These are phyloP conservation scores for Galeopterus variegatus DNA, from an alignment of 2,113 vertebrate genomes.

Conservation along the genomic window DNA sequence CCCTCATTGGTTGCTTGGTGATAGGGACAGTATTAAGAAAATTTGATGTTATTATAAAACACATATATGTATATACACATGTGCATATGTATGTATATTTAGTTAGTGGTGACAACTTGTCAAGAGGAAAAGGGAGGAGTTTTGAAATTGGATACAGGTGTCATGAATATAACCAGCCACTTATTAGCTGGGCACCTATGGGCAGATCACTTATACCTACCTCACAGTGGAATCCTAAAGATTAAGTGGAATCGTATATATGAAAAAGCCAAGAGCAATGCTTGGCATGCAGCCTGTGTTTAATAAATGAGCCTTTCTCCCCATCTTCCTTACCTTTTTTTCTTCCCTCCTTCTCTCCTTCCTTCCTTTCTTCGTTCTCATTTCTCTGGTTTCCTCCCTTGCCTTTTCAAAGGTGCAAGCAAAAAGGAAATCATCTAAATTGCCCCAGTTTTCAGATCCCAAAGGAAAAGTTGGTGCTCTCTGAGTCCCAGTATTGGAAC, in stretches of 20 bases:
- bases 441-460: background rate
- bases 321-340: no score
- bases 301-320: background rate
- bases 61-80: no score
- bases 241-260: background rate
- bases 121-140: background rate
- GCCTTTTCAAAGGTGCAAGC: background rate
- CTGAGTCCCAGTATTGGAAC: background rate
- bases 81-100: background rate
- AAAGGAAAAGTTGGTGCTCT: background rate
- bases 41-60: background rate
- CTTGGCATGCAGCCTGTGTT: background rate
- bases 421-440: background rate
- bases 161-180: background rate
- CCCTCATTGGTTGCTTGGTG: conserved; percentile 30
- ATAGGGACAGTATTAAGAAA: conserved; percentile 37
- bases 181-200: background rate
- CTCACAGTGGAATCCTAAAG: background rate
- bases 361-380: background rate
- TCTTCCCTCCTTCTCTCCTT: background rate
- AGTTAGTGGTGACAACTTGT: background rate
- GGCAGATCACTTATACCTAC: background rate
- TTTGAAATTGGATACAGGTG: conserved; percentile 31
- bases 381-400: background rate
- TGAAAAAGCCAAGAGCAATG: background rate